A percentile compares a stretch with the other conserved stretches of the same genome.
phyloP scores from a whole-genome alignment of 2,113 vertebrate genomes.

The Tetraodon nigroviridis region DNA sequence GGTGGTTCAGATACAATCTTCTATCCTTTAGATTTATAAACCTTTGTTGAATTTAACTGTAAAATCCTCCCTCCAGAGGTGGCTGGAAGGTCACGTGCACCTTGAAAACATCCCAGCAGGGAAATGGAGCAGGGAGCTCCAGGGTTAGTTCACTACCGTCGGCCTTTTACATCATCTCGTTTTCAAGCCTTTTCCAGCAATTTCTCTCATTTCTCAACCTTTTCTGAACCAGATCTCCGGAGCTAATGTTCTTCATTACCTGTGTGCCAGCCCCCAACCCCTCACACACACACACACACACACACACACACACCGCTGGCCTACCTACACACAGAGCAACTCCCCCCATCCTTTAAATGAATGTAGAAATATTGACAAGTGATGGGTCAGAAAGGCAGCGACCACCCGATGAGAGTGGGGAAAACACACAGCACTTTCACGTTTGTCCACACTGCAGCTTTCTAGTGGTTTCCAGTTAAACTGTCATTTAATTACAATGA shows the following conservation, averaged over 20 bases:
- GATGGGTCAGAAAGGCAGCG: slow-evolving; percentile 66
- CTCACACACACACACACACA: neutral
- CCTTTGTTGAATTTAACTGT: slow-evolving; percentile 15
- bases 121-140: slow-evolving; percentile 25
- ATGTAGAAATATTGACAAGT: slow-evolving; percentile 79
- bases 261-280: slow-evolving; percentile 15
- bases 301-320: slow-evolving; percentile 2
- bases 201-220: slow-evolving; percentile 25
- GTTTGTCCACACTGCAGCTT: slow-evolving; percentile 1
- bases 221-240: slow-evolving; percentile 38
- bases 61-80: neutral
- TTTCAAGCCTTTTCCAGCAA: slow-evolving; percentile 29
- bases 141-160: slow-evolving; percentile 23
- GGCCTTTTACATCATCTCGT: too few relatives aligned
- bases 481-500: too few relatives aligned
- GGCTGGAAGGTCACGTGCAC: slow-evolving; percentile 42
- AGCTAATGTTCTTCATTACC: slow-evolving; percentile 61
- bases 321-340: slow-evolving; percentile 34
- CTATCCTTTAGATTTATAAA: neutral
- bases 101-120: slow-evolving; percentile 32
- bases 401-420: slow-evolving; percentile 60
- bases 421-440: slow-evolving; percentile 18
- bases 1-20: neutral
- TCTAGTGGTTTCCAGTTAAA: neutral
- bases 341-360: slow-evolving; percentile 66